Base-by-base conservation (phyloP, 2,888 invertebrate species). In the Zelleria hepariella region DNA sequence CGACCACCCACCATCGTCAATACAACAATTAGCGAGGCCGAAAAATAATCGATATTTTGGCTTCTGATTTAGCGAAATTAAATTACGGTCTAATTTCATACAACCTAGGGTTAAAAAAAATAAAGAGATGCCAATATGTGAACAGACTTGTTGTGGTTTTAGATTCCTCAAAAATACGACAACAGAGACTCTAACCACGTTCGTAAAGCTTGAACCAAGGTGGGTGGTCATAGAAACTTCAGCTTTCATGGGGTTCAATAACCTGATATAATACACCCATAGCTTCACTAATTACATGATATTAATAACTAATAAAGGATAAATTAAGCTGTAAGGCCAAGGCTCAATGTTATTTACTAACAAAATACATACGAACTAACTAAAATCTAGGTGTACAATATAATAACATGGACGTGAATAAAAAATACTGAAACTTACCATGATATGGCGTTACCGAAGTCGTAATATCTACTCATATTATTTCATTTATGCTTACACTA, bases 391-490 rank as follows among this genome's bases (percentile, higher is more conserved):
- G 24, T 47, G 80, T 66, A 80, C 79, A 81, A 75, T 72, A 68
- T 74, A 72, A 72, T 73, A 77, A 78, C 82, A 86, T 79, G 83
- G 82, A 79, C 75, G 67, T n/a, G 67, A 65, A 62, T 64, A 62
- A 64, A 69, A 71, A 73, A 63, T 66, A 66, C 5, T 24, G 53
- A 53, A 25, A 87, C 89, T 89, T 67, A 89, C 89, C 89, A 89
- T 82, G 89, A 86, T 81, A 89, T 81, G 72, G 82, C 85, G 79
- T 82, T 89, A 78, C 82, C 77, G 80, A 85, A 89, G 82, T 89
- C 89, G 83, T 84, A 89, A 83, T 89, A 89, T 80, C 89, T 85
- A 80, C 84, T 89, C 89, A 89, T 89, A 79, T 78, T 85, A 78
- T 75, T 67, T 73, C 74, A 75, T 73, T 71, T 75, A 71, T 73